Percentiles rank a stretch among this genome's conserved stretches.
phyloP scores from a whole-genome alignment of 2,113 vertebrate species.

The Aptenodytes patagonicus region DNA sequence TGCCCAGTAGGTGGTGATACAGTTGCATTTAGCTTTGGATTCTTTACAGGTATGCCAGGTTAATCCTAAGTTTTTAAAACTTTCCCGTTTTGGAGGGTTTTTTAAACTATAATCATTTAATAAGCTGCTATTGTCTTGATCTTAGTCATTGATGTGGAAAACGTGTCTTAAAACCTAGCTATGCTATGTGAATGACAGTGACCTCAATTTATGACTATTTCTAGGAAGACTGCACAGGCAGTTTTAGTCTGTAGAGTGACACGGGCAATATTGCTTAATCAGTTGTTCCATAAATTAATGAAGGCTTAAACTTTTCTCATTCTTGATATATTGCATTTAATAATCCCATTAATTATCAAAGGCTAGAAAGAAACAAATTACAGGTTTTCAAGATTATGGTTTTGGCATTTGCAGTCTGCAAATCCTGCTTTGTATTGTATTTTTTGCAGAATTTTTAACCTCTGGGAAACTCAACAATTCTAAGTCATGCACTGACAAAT shows the following conservation, averaged over 20 bases:
- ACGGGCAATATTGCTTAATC: not conserved
- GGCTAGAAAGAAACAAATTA: not conserved
- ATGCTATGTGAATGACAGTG: not conserved
- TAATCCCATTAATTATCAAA: not conserved
- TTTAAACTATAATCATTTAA: not conserved
- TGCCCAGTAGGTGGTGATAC: not conserved
- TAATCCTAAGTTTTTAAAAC: not conserved
- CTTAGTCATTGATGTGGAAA: not conserved
- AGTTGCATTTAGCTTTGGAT: not conserved
- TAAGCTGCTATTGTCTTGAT: not conserved
- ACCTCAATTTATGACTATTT: not conserved
- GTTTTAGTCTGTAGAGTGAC: not conserved
- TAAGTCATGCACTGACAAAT: not conserved
- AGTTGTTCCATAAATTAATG: not conserved
- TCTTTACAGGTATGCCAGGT: not conserved
- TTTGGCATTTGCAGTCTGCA: not conserved
- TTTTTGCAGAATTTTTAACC: not conserved
- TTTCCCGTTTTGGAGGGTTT: not conserved
- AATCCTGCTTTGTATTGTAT: not conserved
- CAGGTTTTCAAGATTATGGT: not conserved
- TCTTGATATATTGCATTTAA: not conserved
- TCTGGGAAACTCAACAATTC: not conserved
- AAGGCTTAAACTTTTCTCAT: not conserved
- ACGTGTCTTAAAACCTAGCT: not conserved
- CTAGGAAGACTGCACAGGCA: not conserved